Percentiles rank a stretch among this genome's conserved stretches.
phyloP scores from a whole-genome alignment of 1,140 invertebrate species.

The Brachystomella parvula region DNA sequence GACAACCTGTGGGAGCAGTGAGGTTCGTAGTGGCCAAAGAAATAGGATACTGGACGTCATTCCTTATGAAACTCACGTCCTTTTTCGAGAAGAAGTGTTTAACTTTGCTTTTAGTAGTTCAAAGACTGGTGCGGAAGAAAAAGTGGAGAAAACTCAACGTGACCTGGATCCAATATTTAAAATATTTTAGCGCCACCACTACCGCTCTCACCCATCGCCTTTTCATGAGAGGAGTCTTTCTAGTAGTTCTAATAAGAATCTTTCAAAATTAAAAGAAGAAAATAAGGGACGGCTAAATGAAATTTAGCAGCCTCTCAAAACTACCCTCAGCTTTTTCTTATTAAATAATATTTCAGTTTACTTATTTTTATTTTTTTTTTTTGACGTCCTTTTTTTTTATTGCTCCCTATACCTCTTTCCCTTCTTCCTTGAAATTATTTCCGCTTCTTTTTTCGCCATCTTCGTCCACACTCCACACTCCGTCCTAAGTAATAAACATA shows the following conservation, averaged over 20 bases:
- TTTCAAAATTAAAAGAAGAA: background rate
- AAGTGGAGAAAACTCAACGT: background rate
- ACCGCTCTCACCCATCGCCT: background rate
- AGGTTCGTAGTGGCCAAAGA: background rate
- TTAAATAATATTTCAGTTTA: background rate
- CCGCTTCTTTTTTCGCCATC: background rate
- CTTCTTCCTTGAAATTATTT: background rate
- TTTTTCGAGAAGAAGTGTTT: slow-evolving; percentile 26
- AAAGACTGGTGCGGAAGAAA: background rate
- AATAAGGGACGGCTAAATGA: slow-evolving; percentile 3
- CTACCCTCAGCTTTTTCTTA: too few species aligned
- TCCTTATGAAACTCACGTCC: slow-evolving; percentile 31
- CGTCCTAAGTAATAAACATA: slow-evolving; percentile 11
- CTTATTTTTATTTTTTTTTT: background rate
- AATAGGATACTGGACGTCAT: slow-evolving; percentile 11
- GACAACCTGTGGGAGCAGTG: background rate
- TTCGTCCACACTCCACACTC: background rate
- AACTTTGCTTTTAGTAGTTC: slow-evolving; percentile 32
- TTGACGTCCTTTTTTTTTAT: background rate
- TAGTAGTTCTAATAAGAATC: background rate
- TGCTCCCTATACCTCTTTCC: background rate
- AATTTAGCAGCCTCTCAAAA: too few species aligned
- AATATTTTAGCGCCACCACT: background rate
- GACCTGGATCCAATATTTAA: slow-evolving; percentile 1
- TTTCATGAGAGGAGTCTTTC: background rate